Evolutionary conservation across 2,113 vertebrate species (phyloP).

Genomic region (Cottus gobio): DNA sequence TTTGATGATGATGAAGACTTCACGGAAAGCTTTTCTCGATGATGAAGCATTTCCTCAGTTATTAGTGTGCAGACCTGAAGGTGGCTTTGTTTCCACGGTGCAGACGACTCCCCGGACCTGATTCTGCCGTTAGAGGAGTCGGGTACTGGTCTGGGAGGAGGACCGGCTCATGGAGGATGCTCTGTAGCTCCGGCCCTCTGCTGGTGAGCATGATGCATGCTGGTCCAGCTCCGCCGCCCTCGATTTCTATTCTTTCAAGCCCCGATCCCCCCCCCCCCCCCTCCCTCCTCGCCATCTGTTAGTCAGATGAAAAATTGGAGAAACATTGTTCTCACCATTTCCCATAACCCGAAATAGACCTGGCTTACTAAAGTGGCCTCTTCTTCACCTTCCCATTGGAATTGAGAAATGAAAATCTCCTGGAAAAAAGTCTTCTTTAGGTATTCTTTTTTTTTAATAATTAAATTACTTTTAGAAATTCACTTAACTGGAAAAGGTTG

Average conservation of each 20-base stretch:
- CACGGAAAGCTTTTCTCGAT: not conserved
- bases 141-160: not conserved
- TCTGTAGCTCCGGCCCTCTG: constrained; percentile 11
- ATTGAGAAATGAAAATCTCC: constrained; percentile 36
- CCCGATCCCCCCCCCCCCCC: constrained; percentile 11
- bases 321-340: constrained; percentile 54
- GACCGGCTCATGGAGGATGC: not conserved
- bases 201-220: constrained; percentile 35
- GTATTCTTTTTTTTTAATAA: not conserved
- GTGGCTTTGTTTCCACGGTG: not conserved
- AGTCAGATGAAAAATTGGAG: constrained; percentile 59
- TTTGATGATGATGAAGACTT: constrained; percentile 2
- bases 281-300: constrained; percentile 40
- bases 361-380: constrained; percentile 55
- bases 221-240: constrained; percentile 52
- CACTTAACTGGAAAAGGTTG: not conserved
- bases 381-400: constrained; percentile 52
- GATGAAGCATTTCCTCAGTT: not conserved
- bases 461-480: not conserved
- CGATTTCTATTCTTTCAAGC: constrained; percentile 28
- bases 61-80: constrained; percentile 6
- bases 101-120: too few species aligned
- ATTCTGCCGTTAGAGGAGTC: not conserved
- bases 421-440: not conserved
- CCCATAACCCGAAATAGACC: constrained; percentile 59